Conservation (phyloP, 2,113 vertebrate species). For the mouse (Mus musculus) region DNA sequence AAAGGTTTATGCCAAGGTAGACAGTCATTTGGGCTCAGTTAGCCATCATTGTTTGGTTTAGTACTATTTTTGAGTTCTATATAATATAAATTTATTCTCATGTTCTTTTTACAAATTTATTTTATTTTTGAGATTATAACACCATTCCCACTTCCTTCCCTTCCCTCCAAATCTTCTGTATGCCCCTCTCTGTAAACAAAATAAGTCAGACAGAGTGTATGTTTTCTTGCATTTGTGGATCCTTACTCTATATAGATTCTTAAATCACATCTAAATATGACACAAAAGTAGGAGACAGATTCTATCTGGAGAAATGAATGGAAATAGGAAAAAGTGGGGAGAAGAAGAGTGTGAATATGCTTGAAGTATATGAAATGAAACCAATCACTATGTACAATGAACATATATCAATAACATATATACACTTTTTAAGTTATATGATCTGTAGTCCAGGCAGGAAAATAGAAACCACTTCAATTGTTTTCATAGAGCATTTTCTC, state of each 20-base stretch:
- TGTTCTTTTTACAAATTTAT: constrained; percentile 2
- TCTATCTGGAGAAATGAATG: not conserved
- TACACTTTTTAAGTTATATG: not conserved
- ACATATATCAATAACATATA: not conserved
- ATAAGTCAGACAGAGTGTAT: not conserved
- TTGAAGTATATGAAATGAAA: not conserved
- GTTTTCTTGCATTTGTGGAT: not conserved
- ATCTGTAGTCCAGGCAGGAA: not conserved
- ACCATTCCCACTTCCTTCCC: not conserved
- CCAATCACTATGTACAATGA: not conserved
- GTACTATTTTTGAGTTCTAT: not conserved
- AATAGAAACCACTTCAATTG: not conserved
- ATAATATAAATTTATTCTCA: not conserved
- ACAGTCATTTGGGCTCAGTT: not conserved
- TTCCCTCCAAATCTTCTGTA: not conserved
- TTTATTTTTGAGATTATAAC: not conserved
- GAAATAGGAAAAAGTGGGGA: not conserved
- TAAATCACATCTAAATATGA: not conserved
- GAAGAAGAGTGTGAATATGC: not conserved
- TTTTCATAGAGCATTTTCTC: constrained; percentile 23
- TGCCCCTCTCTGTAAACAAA: not conserved
- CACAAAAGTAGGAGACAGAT: not conserved
- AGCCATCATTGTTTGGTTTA: not conserved
- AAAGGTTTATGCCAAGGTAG: not conserved
- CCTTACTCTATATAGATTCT: not conserved